Conservation (phyloP, 2,113 vertebrate genomes). For the Brachirus orientalis region DNA sequence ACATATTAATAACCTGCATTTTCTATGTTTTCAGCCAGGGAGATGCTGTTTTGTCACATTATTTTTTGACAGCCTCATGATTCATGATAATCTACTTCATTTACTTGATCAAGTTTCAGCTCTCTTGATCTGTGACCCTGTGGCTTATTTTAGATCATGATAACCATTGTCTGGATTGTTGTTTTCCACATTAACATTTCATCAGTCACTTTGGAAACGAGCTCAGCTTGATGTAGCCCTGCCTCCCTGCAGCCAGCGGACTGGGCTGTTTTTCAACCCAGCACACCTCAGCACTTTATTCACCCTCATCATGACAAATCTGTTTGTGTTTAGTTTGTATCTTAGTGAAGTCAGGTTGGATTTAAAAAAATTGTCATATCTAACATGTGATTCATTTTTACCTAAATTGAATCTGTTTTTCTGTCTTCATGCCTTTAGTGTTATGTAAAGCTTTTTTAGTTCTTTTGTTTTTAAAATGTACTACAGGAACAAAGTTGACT, state of each 20-base stretch:
- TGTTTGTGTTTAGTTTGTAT: conserved; percentile 8
- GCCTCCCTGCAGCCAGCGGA: too few species aligned
- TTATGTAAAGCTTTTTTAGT: too few species aligned
- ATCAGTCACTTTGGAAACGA: conserved; percentile 36
- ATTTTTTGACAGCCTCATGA: not conserved
- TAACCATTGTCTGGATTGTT: conserved; percentile 26
- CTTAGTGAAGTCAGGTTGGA: not conserved
- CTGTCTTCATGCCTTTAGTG: not conserved
- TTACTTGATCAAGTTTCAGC: conserved; percentile 13
- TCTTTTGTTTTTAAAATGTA: too few species aligned
- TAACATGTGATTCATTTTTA: too few species aligned
- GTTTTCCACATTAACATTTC: conserved; percentile 62
- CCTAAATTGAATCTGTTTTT: not conserved
- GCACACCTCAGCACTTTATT: conserved; percentile 1
- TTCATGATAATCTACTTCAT: not conserved
- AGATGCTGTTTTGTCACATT: too few species aligned
- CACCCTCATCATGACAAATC: not conserved
- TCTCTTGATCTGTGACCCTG: conserved; percentile 31
- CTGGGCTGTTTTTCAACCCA: conserved; percentile 28
- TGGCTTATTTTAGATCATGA: conserved; percentile 35
- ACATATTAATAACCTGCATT: too few species aligned
- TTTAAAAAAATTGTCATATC: too few species aligned
- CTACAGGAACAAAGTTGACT: not conserved
- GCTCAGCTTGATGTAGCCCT: conserved; percentile 21
- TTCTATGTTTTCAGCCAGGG: too few species aligned